Percentiles rank a stretch among this genome's conserved stretches.
These are phyloP conservation scores for Drosophila neocordata DNA, from an alignment of 1,140 invertebrate species.

Conservation along the genomic window DNA sequence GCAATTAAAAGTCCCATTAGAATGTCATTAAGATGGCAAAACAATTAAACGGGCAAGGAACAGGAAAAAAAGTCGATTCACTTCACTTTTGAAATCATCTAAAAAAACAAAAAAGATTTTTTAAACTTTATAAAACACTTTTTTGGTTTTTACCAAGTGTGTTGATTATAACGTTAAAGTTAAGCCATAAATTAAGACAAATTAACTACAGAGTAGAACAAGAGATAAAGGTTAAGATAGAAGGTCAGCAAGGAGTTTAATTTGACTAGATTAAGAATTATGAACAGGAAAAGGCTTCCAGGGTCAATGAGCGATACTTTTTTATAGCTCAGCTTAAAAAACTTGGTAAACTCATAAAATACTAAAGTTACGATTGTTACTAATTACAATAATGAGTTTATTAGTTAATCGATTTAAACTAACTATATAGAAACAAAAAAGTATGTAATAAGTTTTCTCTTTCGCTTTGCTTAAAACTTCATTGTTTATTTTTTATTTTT, in stretches of 20 bases:
- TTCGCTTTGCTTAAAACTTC: not conserved
- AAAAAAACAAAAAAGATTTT: not conserved
- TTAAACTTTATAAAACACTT: not conserved
- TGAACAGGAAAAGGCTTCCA: not conserved
- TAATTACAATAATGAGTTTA: not conserved
- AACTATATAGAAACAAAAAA: no score
- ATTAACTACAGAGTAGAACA: slow-evolving; percentile 16
- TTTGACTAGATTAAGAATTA: slow-evolving; percentile 21
- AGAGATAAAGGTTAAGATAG: not conserved
- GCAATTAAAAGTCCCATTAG: slow-evolving; percentile 77
- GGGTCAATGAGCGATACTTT: not conserved
- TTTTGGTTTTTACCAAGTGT: not conserved
- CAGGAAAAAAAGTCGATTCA: not conserved
- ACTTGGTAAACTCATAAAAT: no score
- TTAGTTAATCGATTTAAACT: no score
- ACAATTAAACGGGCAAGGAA: slow-evolving; percentile 41
- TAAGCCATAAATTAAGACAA: slow-evolving; percentile 43
- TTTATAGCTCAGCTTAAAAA: not conserved
- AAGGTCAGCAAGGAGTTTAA: not conserved
- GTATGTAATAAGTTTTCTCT: no score
- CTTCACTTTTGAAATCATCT: not conserved
- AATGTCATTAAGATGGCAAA: slow-evolving; percentile 61
- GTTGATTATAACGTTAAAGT: slow-evolving; percentile 50
- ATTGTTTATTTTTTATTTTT: not conserved
- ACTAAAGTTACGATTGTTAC: no score